Evolutionary conservation across 2,888 invertebrate species (phyloP).

Genomic region (Halictus quadricinctus): DNA sequence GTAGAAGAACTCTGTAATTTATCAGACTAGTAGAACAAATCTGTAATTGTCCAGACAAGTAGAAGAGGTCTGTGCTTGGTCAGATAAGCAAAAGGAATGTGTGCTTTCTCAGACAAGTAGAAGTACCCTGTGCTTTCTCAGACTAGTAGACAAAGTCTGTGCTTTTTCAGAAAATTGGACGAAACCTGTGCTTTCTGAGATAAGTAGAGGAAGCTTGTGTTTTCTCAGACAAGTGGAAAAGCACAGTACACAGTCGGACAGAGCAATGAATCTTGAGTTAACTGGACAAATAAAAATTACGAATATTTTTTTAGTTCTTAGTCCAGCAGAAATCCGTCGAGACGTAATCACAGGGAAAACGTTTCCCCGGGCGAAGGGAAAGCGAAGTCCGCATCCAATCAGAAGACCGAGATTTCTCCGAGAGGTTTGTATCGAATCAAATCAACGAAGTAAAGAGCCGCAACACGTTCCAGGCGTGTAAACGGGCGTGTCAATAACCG

Average conservation of each 20-base stretch:
- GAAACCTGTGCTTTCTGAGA: not conserved
- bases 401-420: not conserved
- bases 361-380: not conserved
- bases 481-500: conserved; percentile 39
- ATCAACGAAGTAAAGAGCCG: not conserved
- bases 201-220: not conserved
- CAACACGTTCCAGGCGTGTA: conserved; percentile 8
- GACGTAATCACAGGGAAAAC: not conserved
- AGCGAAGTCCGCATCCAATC: not conserved
- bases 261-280: not conserved
- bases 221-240: not conserved
- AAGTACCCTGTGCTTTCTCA: not conserved
- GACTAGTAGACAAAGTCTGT: not conserved
- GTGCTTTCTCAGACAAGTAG: too few relatives aligned
- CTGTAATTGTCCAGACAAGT: not conserved
- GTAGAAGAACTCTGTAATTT: not conserved
- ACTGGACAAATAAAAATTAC: not conserved
- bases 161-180: not conserved
- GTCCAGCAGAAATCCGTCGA: not conserved
- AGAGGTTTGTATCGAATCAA: not conserved
- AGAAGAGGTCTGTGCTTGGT: not conserved
- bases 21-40: not conserved
- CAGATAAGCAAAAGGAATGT: not conserved
- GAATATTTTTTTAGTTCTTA: too few relatives aligned
- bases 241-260: not conserved